Conservation (phyloP, 1,140 invertebrate species). For the Olivierus martensii region DNA sequence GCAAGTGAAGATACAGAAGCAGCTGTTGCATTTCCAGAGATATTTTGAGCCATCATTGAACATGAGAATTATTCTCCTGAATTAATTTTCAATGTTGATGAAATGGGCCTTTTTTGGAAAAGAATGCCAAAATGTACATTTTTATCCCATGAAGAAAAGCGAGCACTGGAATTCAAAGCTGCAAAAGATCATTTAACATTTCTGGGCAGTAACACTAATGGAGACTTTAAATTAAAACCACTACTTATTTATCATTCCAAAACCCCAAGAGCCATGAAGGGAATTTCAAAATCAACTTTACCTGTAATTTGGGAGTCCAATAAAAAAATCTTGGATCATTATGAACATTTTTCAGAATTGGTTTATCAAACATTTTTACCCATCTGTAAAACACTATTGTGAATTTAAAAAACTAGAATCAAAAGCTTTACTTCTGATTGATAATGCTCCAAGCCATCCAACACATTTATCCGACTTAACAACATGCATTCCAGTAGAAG, state of each 20-base stretch:
- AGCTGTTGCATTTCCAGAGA: slow-evolving; percentile 16
- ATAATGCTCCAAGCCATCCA: slow-evolving; percentile 14
- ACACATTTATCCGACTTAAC: slow-evolving; percentile 4
- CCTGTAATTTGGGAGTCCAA: slow-evolving; percentile 31
- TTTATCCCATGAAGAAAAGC: slow-evolving; percentile 28
- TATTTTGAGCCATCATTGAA: slow-evolving; percentile 21
- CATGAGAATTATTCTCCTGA: slow-evolving; percentile 26
- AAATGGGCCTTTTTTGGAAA: slow-evolving; percentile 33
- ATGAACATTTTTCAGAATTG: slow-evolving; percentile 27
- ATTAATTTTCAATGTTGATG: slow-evolving; percentile 32
- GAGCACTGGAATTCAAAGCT: slow-evolving; percentile 29
- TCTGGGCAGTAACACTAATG: slow-evolving; percentile 29
- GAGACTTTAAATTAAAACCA: too few relatives aligned
- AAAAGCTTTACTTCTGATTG: slow-evolving; percentile 16
- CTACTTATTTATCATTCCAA: too few relatives aligned
- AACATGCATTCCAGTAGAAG: slow-evolving; percentile 8
- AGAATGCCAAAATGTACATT: slow-evolving; percentile 32
- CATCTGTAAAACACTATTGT: slow-evolving; percentile 9
- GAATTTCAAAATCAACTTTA: slow-evolving; percentile 23
- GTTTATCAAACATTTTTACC: slow-evolving; percentile 17
- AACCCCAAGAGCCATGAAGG: slow-evolving; percentile 27
- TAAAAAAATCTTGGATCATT: slow-evolving; percentile 30
- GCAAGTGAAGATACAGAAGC: not conserved
- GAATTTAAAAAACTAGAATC: slow-evolving; percentile 5
- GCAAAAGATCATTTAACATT: slow-evolving; percentile 34